Evolutionary conservation across 2,797 vertebrate genomes (phyloP).

Genomic region (Triplophysa yarkandensis): DNA sequence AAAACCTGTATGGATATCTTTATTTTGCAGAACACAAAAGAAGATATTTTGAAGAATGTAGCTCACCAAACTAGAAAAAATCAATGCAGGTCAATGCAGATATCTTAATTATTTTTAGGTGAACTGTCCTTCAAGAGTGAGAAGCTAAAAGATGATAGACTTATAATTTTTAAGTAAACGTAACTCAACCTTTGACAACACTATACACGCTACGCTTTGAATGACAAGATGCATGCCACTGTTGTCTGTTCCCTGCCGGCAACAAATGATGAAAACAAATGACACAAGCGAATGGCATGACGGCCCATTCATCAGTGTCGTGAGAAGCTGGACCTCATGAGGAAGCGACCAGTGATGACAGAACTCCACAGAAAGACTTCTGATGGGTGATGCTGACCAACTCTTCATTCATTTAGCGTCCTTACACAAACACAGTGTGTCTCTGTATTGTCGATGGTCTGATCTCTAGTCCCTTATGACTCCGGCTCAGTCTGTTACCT

Average conservation of each 20-base stretch:
- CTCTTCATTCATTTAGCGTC: not conserved
- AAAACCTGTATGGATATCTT: too few relatives aligned
- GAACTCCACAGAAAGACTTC: conserved; percentile 20
- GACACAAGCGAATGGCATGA: conserved; percentile 69
- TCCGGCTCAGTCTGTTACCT: conserved; percentile 6
- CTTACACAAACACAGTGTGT: not conserved
- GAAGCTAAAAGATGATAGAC: too few relatives aligned
- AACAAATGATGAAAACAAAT: conserved; percentile 75
- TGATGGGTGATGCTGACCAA: conserved; percentile 17
- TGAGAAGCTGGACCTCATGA: conserved; percentile 58
- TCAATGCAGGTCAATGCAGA: too few relatives aligned
- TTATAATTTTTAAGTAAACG: too few relatives aligned
- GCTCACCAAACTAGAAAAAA: too few relatives aligned
- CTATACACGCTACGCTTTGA: not conserved
- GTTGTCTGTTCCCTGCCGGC: conserved; percentile 57
- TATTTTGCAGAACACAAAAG: too few relatives aligned
- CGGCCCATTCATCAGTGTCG: conserved; percentile 74
- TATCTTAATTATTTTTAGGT: too few relatives aligned
- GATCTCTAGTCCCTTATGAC: not conserved
- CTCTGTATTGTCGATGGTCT: not conserved
- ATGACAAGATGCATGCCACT: conserved; percentile 11
- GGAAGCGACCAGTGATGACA: conserved; percentile 16
- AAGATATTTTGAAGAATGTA: too few relatives aligned
- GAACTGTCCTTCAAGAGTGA: too few relatives aligned
- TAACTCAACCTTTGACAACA: not conserved